Conservation (phyloP, 2,888 invertebrate genomes). For the Eurois occulta region DNA sequence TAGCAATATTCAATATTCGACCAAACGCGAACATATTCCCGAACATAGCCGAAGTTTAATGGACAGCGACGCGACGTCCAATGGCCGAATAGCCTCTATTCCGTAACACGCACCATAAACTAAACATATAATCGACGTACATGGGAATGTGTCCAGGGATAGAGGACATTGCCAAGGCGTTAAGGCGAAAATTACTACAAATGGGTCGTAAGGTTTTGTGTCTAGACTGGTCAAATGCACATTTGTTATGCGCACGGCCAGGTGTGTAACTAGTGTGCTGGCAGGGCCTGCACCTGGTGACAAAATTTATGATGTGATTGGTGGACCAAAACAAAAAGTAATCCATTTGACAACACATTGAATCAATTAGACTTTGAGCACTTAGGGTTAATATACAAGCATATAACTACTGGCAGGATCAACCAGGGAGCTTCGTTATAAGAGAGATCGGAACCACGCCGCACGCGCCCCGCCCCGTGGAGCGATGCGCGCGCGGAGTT, state of each 20-base stretch:
- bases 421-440: too few relatives aligned
- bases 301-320: neutral
- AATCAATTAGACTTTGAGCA: neutral
- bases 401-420: too few relatives aligned
- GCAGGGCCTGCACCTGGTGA: neutral
- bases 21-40: constrained; percentile 4
- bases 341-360: neutral
- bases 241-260: neutral
- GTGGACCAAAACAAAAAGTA: neutral
- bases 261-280: too few relatives aligned
- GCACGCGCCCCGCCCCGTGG: too few relatives aligned
- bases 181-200: constrained; percentile 56
- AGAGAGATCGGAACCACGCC: too few relatives aligned
- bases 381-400: neutral
- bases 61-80: constrained; percentile 19
- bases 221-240: constrained; percentile 30
- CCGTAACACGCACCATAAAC: constrained; percentile 66
- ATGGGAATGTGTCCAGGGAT: constrained; percentile 28
- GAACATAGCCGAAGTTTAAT: constrained; percentile 48
- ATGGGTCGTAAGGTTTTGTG: constrained; percentile 42
- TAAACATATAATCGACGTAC: constrained; percentile 61
- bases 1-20: neutral
- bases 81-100: constrained; percentile 31
- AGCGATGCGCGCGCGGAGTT: too few relatives aligned
- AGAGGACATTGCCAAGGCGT: constrained; percentile 33